phyloP scores from a whole-genome alignment of 2,797 vertebrate species.

The Lepus townsendii region DNA sequence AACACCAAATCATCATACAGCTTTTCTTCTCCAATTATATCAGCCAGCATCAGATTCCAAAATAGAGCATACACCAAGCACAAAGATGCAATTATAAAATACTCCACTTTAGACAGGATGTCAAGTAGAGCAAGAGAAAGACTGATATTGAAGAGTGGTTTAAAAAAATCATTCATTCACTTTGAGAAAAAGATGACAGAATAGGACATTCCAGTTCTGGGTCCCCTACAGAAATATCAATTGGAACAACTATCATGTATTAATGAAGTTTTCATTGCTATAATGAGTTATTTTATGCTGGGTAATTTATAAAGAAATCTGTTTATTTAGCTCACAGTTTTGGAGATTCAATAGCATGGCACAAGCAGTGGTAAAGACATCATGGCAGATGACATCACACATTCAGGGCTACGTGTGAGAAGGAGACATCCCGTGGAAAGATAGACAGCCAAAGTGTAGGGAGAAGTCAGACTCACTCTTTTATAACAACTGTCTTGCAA shows the following conservation, averaged over 20 bases:
- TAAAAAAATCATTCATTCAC: background rate
- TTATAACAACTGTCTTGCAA: too few relatives aligned
- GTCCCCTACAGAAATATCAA: background rate
- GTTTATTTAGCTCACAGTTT: too few relatives aligned
- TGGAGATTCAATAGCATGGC: too few relatives aligned
- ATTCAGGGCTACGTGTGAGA: too few relatives aligned
- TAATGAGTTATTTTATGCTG: too few relatives aligned
- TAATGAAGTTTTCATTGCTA: background rate
- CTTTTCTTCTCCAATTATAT: slow-evolving; percentile 87
- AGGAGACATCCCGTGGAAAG: too few relatives aligned
- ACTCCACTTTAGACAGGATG: slow-evolving; percentile 80
- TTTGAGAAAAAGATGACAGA: background rate
- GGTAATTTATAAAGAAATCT: too few relatives aligned
- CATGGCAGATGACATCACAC: too few relatives aligned
- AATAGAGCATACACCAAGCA: slow-evolving; percentile 81
- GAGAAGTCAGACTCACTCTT: too few relatives aligned
- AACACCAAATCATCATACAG: slow-evolving; percentile 83
- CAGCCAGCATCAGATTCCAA: slow-evolving; percentile 84
- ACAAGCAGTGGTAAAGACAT: too few relatives aligned
- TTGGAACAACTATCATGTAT: background rate
- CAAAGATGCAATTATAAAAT: slow-evolving; percentile 82
- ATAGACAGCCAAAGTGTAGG: too few relatives aligned
- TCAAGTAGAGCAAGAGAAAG: slow-evolving; percentile 78
- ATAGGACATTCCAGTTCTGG: background rate
- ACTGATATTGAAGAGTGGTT: background rate